These are phyloP conservation scores for Nettapus auritus DNA, from an alignment of 2,113 vertebrate genomes.

Conservation along the genomic window DNA sequence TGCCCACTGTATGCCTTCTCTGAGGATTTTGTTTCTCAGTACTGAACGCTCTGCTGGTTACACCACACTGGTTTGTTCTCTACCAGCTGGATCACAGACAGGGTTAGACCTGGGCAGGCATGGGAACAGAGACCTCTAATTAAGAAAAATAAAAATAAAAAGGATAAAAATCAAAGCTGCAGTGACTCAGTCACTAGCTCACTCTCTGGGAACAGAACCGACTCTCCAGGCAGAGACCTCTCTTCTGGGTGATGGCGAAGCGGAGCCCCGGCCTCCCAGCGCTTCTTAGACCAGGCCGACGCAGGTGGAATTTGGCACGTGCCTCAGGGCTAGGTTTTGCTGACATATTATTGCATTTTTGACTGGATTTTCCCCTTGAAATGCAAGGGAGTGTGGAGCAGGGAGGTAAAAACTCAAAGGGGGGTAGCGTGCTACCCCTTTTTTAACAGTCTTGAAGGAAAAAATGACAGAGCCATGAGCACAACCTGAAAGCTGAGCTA, in stretches of 20 bases:
- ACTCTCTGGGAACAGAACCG: neutral
- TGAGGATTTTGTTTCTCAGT: neutral
- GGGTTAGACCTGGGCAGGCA: neutral
- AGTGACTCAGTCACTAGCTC: neutral
- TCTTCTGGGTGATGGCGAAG: neutral
- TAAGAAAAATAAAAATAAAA: neutral
- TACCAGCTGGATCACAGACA: neutral
- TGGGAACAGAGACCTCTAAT: neutral
- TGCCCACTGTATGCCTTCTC: neutral
- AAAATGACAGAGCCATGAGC: neutral
- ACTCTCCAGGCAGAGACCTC: neutral
- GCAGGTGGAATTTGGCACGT: neutral
- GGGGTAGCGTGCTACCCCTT: neutral
- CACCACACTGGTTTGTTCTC: neutral
- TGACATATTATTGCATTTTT: neutral
- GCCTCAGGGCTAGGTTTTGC: fast-evolving
- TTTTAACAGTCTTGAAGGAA: fast-evolving
- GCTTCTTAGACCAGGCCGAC: neutral
- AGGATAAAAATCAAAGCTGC: neutral
- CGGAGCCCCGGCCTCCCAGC: neutral
- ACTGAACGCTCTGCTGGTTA: neutral
- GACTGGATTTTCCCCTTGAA: neutral
- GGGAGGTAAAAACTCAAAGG: neutral
- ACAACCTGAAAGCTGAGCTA: neutral
- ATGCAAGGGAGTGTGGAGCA: neutral